Base-by-base conservation (phyloP, 2,113 vertebrate species). In the Poicephalus meyeri region DNA sequence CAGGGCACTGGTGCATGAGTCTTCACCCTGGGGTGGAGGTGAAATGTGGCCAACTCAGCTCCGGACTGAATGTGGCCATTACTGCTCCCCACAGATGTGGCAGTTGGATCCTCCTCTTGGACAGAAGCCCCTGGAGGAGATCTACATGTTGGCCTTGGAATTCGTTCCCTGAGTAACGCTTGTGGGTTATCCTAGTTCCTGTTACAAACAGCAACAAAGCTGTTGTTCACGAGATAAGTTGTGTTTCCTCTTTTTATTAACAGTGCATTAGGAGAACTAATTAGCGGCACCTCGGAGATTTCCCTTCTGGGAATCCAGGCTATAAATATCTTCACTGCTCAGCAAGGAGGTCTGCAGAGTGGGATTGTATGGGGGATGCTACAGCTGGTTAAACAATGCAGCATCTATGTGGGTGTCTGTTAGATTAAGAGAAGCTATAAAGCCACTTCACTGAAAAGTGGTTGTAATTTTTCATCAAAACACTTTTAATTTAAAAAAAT, bases 391-490 rank as follows among this genome's bases (percentile, higher is more conserved):
- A 86, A 92, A 93, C 88, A 93, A 56, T 80, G 46, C 64, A 93
- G 88, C 66, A 60, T 71, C 71, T 86, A 5, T 78, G 77, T 91
- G 72, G 61, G 83, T 64, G 89, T 93, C 68, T 50, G 49, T 76
- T 82, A 92, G 68, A 90, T 79, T 84, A 88, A 93, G 89, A 91
- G 83, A 91, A 84, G 18, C 74, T 95, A 46, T 76, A 92, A 95
- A 91, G 61, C 66, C 63, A 77, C 58, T 91, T 93, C 81, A 89
- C 73, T 85, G 80, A 81, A 76, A 87, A 95, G 73, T 56, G 70
- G 72, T 89, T 92, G 73, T n/a, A 91, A 92, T 94, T 97, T 91
- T 95, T 95, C 89, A 95, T 76, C 47, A 87, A 92, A 97, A 87
- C 29, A 26, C 39, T 90, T 93, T 79, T 46, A 81, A 69, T 93